phyloP scores from a whole-genome alignment of 2,888 invertebrate genomes.

The Campoplex capitator region DNA sequence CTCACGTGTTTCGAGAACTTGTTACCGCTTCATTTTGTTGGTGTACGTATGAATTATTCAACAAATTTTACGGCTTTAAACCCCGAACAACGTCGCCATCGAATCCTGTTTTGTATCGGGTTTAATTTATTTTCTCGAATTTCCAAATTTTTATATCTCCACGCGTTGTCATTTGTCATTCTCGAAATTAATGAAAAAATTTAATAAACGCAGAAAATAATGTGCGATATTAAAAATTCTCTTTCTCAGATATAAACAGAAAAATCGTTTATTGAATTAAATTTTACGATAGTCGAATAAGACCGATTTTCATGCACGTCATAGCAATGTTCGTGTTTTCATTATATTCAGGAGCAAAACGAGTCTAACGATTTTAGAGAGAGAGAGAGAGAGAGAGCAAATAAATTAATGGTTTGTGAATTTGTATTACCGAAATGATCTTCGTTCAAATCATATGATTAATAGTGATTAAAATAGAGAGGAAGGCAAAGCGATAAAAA shows the following conservation, averaged over 20 bases:
- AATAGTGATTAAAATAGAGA: background rate
- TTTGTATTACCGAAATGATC: background rate
- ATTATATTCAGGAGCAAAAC: background rate
- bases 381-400: background rate
- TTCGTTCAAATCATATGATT: background rate
- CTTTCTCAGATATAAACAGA: background rate
- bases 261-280: background rate
- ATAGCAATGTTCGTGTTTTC: background rate
- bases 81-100: background rate
- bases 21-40: background rate
- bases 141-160: background rate
- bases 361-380: background rate
- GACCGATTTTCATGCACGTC: background rate
- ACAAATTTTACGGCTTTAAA: background rate
- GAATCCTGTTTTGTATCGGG: background rate
- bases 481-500: slow-evolving; percentile 10
- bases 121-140: background rate
- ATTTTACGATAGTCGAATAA: background rate
- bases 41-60: background rate
- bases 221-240: background rate
- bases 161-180: too few species aligned
- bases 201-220: too few species aligned
- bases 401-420: background rate
- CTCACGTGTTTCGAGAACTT: slow-evolving; percentile 9
- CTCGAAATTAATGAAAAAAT: too few species aligned